phyloP scores from a whole-genome alignment of 2,888 invertebrate genomes.

The Zele albiditarsus region DNA sequence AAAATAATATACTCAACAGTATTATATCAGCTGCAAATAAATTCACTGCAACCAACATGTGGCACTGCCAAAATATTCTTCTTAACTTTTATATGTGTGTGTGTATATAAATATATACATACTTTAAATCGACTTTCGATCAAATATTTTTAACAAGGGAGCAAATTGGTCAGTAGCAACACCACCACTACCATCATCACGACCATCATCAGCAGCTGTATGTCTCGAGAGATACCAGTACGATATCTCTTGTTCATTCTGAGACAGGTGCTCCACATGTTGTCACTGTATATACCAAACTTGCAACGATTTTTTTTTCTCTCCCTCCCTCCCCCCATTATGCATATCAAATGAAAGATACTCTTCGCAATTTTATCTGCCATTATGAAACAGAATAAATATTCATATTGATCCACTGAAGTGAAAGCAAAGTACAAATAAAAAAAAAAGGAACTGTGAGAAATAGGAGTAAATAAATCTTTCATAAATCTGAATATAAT shows the following conservation, averaged over 20 bases:
- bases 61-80: slow-evolving; percentile 7
- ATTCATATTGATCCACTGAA: slow-evolving; percentile 15
- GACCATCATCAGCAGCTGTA: slow-evolving; percentile 30
- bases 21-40: slow-evolving; percentile 4
- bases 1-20: not conserved
- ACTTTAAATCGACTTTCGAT: slow-evolving; percentile 52
- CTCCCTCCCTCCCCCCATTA: not conserved
- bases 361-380: not conserved
- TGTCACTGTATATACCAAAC: slow-evolving; percentile 10
- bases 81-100: not conserved
- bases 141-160: slow-evolving; percentile 38
- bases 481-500: not conserved
- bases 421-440: slow-evolving; percentile 9
- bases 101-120: not conserved
- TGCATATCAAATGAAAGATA: not conserved
- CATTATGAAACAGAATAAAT: not conserved
- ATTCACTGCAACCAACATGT: slow-evolving; percentile 11
- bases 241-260: slow-evolving; percentile 32
- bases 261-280: slow-evolving; percentile 37
- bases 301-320: slow-evolving; percentile 35
- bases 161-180: slow-evolving; percentile 47
- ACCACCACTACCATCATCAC: not conserved
- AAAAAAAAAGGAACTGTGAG: not conserved
- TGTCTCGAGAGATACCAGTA: slow-evolving; percentile 26
- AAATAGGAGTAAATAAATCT: not conserved